These are phyloP conservation scores for Ceratina calcarata DNA, from an alignment of 1,140 invertebrate species.

Conservation along the genomic window DNA sequence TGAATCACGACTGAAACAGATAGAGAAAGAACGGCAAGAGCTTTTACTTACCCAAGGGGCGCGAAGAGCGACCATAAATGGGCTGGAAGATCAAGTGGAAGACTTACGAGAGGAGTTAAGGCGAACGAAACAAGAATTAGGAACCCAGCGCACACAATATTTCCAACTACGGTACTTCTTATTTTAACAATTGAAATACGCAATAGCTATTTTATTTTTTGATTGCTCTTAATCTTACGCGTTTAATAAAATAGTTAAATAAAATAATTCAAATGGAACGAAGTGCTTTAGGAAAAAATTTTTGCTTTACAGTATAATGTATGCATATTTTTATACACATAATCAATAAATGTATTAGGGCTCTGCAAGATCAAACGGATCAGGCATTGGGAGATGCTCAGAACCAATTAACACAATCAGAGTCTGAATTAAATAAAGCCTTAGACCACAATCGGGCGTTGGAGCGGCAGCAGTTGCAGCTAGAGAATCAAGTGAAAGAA, in stretches of 20 bases:
- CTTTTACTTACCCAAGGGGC: slow-evolving; percentile 74
- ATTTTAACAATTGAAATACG: background rate
- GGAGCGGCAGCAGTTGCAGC: slow-evolving; percentile 81
- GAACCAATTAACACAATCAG: slow-evolving; percentile 80
- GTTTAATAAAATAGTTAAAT: too few species aligned
- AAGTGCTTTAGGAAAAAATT: background rate
- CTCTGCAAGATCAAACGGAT: slow-evolving; percentile 83
- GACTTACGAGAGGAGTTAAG: slow-evolving; percentile 72
- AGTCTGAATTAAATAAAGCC: slow-evolving; percentile 81
- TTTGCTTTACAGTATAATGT: background rate
- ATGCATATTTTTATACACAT: background rate
- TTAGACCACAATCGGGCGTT: slow-evolving; percentile 80
- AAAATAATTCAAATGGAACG: too few species aligned
- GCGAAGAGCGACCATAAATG: slow-evolving; percentile 70
- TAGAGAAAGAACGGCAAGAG: slow-evolving; percentile 76
- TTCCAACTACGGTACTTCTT: slow-evolving; percentile 72
- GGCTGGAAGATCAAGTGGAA: slow-evolving; percentile 73
- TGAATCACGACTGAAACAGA: slow-evolving; percentile 71
- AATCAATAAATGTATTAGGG: slow-evolving; percentile 76
- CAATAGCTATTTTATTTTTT: too few species aligned
- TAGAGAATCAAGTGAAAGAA: slow-evolving; percentile 81
- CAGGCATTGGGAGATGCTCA: slow-evolving; percentile 82
- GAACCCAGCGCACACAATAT: slow-evolving; percentile 75
- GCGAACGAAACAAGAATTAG: slow-evolving; percentile 73
- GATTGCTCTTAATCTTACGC: too few species aligned